Conservation (phyloP, 2,797 vertebrate species). For the Hoplostethus atlanticus region DNA sequence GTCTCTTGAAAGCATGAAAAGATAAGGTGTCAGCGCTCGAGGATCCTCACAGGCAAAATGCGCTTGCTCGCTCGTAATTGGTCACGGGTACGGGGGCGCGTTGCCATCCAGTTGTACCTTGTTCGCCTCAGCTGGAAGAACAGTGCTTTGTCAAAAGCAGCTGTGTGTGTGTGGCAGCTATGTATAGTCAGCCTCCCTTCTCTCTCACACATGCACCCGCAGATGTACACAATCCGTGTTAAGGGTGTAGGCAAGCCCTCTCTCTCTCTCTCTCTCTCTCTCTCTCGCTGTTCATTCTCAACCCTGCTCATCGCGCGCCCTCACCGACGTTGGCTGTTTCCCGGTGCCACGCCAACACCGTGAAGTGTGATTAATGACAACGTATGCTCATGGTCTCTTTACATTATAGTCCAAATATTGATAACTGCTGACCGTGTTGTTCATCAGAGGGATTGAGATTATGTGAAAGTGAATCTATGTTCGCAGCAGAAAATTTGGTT, state of each 20-base stretch:
- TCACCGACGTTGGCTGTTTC: conserved; percentile 20
- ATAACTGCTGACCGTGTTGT: conserved; percentile 8
- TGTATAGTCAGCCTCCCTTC: conserved; percentile 28
- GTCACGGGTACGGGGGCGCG: conserved; percentile 33
- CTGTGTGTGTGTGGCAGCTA: conserved; percentile 36
- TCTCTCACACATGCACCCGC: conserved; percentile 25
- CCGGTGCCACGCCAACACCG: conserved; percentile 28
- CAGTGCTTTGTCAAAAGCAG: conserved; percentile 20
- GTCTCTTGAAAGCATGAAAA: not conserved
- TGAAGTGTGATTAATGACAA: conserved; percentile 62
- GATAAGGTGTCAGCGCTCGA: conserved; percentile 7
- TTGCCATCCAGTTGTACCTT: conserved; percentile 59
- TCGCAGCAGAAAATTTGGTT: not conserved
- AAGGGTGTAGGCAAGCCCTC: conserved; percentile 42
- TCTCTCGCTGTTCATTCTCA: conserved; percentile 12
- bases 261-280: not conserved
- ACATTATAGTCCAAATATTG: conserved; percentile 15
- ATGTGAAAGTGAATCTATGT: conserved; percentile 1
- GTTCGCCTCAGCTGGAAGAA: conserved; percentile 27
- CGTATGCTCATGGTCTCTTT: not conserved
- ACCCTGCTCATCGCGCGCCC: conserved; percentile 28
- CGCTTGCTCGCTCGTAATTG: conserved; percentile 38
- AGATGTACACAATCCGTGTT: conserved; percentile 17
- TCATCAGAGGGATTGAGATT: conserved; percentile 18
- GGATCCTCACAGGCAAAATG: conserved; percentile 12